Evolutionary conservation across 2,888 invertebrate genomes (phyloP).

Genomic region (Keiferia lycopersicella): DNA sequence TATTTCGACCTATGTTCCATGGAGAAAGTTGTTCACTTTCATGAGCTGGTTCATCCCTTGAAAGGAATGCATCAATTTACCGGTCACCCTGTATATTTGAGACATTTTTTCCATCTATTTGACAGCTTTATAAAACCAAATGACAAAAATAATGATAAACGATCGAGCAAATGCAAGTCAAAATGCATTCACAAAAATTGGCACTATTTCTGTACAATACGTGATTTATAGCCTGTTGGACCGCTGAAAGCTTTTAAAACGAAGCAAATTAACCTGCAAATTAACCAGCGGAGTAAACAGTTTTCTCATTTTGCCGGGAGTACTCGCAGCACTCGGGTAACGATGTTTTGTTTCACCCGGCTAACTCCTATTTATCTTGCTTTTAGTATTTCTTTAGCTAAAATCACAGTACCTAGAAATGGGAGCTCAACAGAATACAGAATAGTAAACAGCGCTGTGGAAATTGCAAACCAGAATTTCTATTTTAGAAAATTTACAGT

Average conservation of each 20-base stretch:
- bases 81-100: too few species aligned
- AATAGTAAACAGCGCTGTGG: conserved; percentile 46
- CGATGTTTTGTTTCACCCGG: background rate
- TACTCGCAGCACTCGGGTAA: background rate
- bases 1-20: too few species aligned
- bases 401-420: conserved; percentile 29
- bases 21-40: too few species aligned
- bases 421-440: conserved; percentile 34
- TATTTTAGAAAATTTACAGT: conserved; percentile 49
- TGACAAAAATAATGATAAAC: background rate
- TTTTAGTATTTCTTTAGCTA: conserved; percentile 29
- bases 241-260: conserved; percentile 18
- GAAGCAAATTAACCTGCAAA: background rate
- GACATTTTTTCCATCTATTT: too few species aligned
- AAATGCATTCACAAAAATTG: conserved; percentile 4
- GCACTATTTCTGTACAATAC: conserved; percentile 16
- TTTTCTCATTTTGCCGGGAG: background rate
- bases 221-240: conserved; percentile 22
- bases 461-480: conserved; percentile 57
- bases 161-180: background rate
- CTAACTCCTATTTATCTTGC: background rate
- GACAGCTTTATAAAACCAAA: background rate
- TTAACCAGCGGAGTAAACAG: background rate
- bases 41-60: too few species aligned
- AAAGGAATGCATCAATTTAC: too few species aligned